Conservation (phyloP, 2,113 vertebrate species). For the Pteronura brasiliensis region DNA sequence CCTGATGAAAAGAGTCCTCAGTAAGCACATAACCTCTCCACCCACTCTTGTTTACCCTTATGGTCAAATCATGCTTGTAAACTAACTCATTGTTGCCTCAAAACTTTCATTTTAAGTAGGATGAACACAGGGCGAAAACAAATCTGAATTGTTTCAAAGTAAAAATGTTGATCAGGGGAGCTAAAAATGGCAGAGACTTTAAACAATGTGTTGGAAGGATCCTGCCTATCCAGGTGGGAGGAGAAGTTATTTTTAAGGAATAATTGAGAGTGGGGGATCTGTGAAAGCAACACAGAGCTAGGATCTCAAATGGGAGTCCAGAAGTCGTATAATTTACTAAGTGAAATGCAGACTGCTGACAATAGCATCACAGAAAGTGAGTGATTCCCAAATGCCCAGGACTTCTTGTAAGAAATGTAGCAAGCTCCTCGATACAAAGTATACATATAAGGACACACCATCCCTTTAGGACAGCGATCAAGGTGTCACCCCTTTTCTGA, state of each 20-base stretch:
- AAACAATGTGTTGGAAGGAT: background rate
- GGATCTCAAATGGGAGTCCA: background rate
- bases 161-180: constrained; percentile 35
- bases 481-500: background rate
- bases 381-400: background rate
- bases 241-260: constrained; percentile 37
- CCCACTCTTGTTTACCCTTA: constrained; percentile 13
- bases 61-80: background rate
- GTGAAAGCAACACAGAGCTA: background rate
- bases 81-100: background rate
- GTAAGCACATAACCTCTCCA: background rate
- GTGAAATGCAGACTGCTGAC: background rate
- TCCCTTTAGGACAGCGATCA: background rate
- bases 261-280: background rate
- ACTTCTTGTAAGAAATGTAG: background rate
- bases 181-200: constrained; percentile 3
- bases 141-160: constrained; percentile 45
- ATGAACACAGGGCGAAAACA: background rate
- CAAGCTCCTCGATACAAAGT: background rate
- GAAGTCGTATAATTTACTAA: background rate
- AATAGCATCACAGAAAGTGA: background rate
- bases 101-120: constrained; percentile 27
- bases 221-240: background rate
- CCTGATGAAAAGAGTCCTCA: background rate
- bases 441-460: background rate